Conservation (phyloP, 2,797 vertebrate genomes). For the Gambelia wislizenii region DNA sequence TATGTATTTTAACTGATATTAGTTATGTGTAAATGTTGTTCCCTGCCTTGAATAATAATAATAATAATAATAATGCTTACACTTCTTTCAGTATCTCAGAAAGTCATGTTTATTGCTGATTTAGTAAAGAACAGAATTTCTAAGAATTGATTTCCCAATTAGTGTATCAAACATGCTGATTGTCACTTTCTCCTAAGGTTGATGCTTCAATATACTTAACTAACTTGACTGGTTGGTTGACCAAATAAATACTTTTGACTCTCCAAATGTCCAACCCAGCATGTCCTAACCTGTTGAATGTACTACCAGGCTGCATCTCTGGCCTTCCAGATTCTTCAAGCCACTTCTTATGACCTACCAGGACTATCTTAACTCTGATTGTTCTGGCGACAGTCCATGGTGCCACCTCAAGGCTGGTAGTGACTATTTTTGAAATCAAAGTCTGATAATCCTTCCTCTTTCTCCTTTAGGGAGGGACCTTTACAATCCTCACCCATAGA, state of each 20-base stretch:
- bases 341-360: background rate
- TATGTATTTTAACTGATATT: too few relatives aligned
- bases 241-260: background rate
- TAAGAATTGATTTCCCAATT: background rate
- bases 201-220: background rate
- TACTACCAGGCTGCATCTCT: background rate
- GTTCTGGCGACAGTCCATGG: background rate
- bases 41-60: too few relatives aligned
- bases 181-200: background rate
- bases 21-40: too few relatives aligned
- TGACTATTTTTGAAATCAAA: background rate
- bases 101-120: background rate
- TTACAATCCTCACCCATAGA: too few relatives aligned
- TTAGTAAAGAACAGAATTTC: background rate
- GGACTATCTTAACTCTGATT: background rate
- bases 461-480: too few relatives aligned
- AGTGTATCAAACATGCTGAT: background rate
- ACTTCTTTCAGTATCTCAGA: background rate
- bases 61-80: background rate
- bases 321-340: background rate
- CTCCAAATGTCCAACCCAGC: background rate
- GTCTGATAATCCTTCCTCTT: background rate
- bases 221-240: background rate
- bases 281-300: background rate
- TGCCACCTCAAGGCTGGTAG: too few relatives aligned